phyloP scores from a whole-genome alignment of 2,888 invertebrate species.

The Ophioninae sp. region DNA sequence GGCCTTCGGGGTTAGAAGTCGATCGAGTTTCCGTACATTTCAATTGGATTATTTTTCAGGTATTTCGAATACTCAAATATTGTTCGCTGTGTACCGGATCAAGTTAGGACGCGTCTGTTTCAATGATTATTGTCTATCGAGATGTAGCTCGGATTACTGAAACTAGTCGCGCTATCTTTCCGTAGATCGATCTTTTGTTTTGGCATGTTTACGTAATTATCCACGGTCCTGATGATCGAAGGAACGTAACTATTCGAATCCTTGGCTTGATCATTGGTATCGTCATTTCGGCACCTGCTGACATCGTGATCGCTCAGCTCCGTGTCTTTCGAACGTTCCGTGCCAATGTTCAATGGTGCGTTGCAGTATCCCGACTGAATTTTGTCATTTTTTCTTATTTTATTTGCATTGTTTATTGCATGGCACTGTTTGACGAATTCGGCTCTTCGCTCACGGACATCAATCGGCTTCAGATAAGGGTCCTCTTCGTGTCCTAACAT shows the following conservation, averaged over 20 bases:
- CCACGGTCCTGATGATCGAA: conserved; percentile 75
- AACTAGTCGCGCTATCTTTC: conserved; percentile 72
- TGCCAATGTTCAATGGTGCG: conserved; percentile 69
- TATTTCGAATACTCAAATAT: background rate
- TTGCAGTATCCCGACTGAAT: conserved; percentile 76
- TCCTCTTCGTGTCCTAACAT: conserved; percentile 77
- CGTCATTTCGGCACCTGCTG: conserved; percentile 6
- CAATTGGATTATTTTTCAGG: background rate
- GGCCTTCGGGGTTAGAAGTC: too few species aligned
- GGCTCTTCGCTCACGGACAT: conserved; percentile 76
- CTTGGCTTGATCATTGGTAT: conserved; percentile 41
- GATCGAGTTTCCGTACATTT: too few species aligned
- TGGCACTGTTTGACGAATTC: conserved; percentile 75
- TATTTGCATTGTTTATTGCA: conserved; percentile 61
- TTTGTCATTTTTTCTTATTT: conserved; percentile 36
- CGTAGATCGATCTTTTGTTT: conserved; percentile 81
- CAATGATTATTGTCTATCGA: conserved; percentile 69
- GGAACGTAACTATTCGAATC: conserved; percentile 70
- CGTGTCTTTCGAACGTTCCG: conserved; percentile 68
- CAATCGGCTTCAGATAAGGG: conserved; percentile 78
- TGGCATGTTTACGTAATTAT: conserved; percentile 83
- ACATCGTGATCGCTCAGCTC: conserved; percentile 21
- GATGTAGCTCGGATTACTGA: conserved; percentile 80
- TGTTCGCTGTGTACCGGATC: background rate
- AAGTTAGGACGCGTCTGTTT: conserved; percentile 4